Percentiles rank a stretch among this genome's conserved stretches.
Evolutionary conservation across 1,140 invertebrate genomes (phyloP).

Genomic region (Lethocerus indicus): DNA sequence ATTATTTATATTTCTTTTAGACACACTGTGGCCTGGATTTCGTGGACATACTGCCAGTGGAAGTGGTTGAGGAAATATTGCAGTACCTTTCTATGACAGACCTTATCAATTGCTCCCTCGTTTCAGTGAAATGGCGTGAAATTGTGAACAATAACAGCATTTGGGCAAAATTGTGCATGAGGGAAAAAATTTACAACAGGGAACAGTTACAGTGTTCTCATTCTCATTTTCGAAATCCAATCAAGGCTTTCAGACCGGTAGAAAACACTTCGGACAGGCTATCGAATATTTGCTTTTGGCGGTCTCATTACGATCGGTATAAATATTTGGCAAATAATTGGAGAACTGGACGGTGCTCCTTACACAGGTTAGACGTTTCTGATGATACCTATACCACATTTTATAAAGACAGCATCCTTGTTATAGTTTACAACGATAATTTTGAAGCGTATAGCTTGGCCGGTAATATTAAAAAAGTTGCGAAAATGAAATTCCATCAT

Average conservation of each 20-base stretch:
- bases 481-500: background rate
- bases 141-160: slow-evolving; percentile 12
- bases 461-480: background rate
- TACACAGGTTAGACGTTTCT: background rate
- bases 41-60: slow-evolving; percentile 7
- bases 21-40: slow-evolving; percentile 7
- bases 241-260: background rate
- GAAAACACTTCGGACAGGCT: background rate
- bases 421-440: background rate
- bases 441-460: background rate
- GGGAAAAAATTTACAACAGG: background rate
- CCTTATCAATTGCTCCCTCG: slow-evolving; percentile 4
- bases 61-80: slow-evolving; percentile 13
- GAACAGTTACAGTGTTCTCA: background rate
- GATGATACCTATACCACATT: background rate
- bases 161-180: slow-evolving; percentile 7
- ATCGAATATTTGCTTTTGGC: slow-evolving; percentile 1
- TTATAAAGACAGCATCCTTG: slow-evolving; percentile 5
- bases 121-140: slow-evolving; percentile 10
- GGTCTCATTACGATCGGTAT: slow-evolving; percentile 5
- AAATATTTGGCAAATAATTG: slow-evolving; percentile 5
- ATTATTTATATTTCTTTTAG: too few relatives aligned
- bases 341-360: background rate
- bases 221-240: background rate
- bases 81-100: slow-evolving; percentile 7